These are phyloP conservation scores for Ephialtes manifestator DNA, from an alignment of 2,888 invertebrate genomes.

Conservation along the genomic window DNA sequence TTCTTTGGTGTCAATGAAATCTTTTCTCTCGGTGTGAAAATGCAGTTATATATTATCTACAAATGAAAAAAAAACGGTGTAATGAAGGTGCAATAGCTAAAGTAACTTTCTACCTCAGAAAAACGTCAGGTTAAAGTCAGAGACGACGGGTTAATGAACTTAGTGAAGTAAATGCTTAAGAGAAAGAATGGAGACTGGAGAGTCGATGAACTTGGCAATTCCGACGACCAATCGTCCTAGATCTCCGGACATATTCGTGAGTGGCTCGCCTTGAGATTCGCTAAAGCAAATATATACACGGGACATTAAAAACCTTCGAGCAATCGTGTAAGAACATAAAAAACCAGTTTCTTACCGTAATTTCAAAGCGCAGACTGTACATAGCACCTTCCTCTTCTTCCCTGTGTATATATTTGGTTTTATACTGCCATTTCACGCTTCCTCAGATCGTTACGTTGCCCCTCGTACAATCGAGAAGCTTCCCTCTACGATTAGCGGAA, in stretches of 20 bases:
- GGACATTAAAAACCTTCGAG: conserved; percentile 1
- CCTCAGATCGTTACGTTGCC: neutral
- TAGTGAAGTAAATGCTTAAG: neutral
- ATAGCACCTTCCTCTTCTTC: neutral
- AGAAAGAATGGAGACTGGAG: neutral
- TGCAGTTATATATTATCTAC: no score
- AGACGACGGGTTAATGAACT: conserved; percentile 12
- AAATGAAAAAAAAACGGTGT: no score
- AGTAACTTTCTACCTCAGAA: neutral
- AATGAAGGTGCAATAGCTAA: neutral
- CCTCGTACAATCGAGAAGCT: neutral
- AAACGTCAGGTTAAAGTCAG: neutral
- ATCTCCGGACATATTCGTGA: conserved; percentile 1
- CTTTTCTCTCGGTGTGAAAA: no score
- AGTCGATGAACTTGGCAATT: conserved; percentile 8
- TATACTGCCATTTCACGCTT: neutral
- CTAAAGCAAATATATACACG: neutral
- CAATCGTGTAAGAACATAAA: neutral
- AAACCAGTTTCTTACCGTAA: neutral
- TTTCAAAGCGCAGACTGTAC: neutral
- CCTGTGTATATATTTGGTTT: neutral
- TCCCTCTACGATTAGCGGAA: neutral
- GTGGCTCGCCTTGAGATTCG: neutral
- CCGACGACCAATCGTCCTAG: neutral
- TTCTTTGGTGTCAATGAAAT: no score